A percentile compares a stretch with the other conserved stretches of the same genome.
Conservation (phyloP, 2,888 invertebrate species). For the Micoletzkya japonica region DNA sequence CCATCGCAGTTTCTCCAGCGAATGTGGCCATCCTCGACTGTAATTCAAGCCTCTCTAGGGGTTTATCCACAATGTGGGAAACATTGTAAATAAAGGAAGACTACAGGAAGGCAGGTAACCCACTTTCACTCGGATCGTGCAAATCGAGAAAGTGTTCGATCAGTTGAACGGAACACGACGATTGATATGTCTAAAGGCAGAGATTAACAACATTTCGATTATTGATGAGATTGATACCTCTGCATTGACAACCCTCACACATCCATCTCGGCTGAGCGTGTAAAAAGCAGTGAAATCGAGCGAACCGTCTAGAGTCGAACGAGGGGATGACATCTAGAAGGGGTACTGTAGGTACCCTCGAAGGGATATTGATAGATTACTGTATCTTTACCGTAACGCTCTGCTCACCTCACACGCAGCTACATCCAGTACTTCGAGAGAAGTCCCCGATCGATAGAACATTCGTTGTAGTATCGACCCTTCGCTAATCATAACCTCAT, state of each 20-base stretch:
- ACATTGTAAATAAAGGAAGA: not conserved
- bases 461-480: slow-evolving; percentile 5
- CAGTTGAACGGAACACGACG: not conserved
- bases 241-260: slow-evolving; percentile 23
- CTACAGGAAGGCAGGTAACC: not conserved
- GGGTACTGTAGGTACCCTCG: not conserved
- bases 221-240: not conserved
- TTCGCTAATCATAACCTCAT: slow-evolving; percentile 2
- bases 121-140: slow-evolving; percentile 4
- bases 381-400: not conserved
- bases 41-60: not conserved
- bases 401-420: not conserved
- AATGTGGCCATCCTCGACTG: slow-evolving; percentile 13
- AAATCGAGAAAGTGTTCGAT: not conserved
- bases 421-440: slow-evolving; percentile 11
- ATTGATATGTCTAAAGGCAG: slow-evolving; percentile 16
- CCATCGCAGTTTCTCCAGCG: slow-evolving; percentile 4
- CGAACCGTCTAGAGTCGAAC: not conserved
- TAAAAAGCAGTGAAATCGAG: slow-evolving; percentile 24
- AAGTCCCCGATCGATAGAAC: slow-evolving; percentile 2
- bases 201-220: not conserved
- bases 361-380: not conserved
- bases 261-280: slow-evolving; percentile 10
- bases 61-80: not conserved
- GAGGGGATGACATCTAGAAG: not conserved